Evolutionary conservation across 2,797 vertebrate genomes (phyloP), one percentile per base, ranked within the genome.

Genomic region (Mycteria americana): DNA sequence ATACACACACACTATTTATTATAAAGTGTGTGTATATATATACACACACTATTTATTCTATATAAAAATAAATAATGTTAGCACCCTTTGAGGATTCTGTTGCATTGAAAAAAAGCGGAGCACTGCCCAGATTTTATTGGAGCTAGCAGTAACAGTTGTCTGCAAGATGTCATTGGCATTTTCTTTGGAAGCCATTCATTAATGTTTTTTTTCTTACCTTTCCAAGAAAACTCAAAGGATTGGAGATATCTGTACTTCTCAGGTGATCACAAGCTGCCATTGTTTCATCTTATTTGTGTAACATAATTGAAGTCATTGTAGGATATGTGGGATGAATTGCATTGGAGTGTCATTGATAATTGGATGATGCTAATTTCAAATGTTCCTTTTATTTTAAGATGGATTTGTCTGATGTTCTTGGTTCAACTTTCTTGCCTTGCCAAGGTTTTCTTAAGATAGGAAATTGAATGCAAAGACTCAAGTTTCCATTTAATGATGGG

Each of bases 31-130:
- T 39, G 39, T 22, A 12, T 15, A n/a, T 24, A 50, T 19, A 18
- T 2, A n/a, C 3, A 21, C 4, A 18, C 13, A 16, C 4, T 27
- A 25, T 5, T 6, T 8, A 39, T 39, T 39, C 8, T 13, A 37
- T 33, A 27, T 3, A n/a, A 14, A 54, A 28, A 48, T 12, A 43
- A 35, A 60, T 15, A 60, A 48, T 24, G 5, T 57, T 62, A 28
- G 5, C 15, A 24, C 76, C n/a, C 22, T 79, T 78, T 48, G 25
- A 48, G 19, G 11, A 57, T 73, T 72, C 37, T n/a, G 13, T 60
- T 65, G 30, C 37, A 53, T 11, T 68, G 41, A 41, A 43, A 68
- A 50, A 88, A 65, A 62, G 7, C 51, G 65, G 46, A 91, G 23
- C 13, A 24, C 28, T 46, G n/a, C 53, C 48, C 50, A 57, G 37